A percentile compares a stretch with the other conserved stretches of the same genome.
Evolutionary conservation across 37 sponge, comb jelly and placozoan genomes (phyloP).

Genomic region (Axinella damicornis): DNA sequence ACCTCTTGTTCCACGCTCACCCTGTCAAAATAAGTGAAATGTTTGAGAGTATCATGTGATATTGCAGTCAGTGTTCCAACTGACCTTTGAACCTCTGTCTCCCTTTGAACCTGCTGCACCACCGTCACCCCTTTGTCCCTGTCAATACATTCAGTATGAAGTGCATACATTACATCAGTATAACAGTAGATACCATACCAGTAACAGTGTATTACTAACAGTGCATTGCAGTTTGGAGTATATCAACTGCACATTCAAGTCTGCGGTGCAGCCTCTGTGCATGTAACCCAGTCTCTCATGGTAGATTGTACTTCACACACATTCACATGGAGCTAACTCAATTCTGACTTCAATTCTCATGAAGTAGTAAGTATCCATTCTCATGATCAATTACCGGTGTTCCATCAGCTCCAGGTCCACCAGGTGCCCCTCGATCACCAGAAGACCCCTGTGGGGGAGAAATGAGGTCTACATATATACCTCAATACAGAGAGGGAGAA

Average conservation of each 20-base stretch:
- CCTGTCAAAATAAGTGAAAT: constrained; percentile 7
- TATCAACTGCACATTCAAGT: no score
- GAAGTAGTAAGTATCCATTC: neutral
- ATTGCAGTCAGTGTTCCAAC: neutral
- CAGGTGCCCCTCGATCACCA: constrained; percentile 57
- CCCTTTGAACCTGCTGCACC: constrained; percentile 68
- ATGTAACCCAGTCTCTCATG: no score
- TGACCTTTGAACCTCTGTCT: constrained; percentile 55
- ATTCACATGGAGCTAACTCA: no score
- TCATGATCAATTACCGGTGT: constrained; percentile 23
- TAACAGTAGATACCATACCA: neutral
- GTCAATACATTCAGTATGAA: neutral
- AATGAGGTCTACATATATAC: neutral
- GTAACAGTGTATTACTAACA: neutral
- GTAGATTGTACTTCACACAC: no score
- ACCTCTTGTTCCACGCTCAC: constrained; percentile 45
- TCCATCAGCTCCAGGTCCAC: constrained; percentile 71
- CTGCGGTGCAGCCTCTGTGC: no score
- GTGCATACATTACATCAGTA: neutral
- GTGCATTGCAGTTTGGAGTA: no score
- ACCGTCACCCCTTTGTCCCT: constrained; percentile 59
- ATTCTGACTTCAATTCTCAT: no score
- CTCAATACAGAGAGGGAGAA: no score
- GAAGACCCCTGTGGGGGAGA: constrained; percentile 38
- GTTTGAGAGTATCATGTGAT: neutral